These are phyloP conservation scores for Neuroterus valhalla DNA, from an alignment of 1,140 invertebrate genomes.

Conservation along the genomic window DNA sequence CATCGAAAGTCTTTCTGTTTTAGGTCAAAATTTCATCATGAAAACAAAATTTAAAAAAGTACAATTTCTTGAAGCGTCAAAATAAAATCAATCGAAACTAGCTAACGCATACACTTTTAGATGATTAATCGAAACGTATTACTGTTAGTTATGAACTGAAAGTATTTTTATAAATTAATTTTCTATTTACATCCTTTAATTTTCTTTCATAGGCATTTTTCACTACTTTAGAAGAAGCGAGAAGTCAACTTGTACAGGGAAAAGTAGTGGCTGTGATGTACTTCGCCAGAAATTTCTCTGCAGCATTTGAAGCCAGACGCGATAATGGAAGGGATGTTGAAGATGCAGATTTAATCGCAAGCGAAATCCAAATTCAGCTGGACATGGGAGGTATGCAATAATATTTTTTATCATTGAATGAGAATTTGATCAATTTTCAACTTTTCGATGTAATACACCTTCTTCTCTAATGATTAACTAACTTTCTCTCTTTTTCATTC, in stretches of 20 bases:
- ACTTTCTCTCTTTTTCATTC: constrained; percentile 49
- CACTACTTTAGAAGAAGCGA: constrained; percentile 76
- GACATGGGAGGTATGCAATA: constrained; percentile 80
- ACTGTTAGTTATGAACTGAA: no score
- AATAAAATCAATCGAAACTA: no score
- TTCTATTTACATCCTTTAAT: not conserved
- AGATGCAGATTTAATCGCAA: constrained; percentile 75
- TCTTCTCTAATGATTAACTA: not conserved
- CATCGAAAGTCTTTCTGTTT: no score
- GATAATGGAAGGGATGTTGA: constrained; percentile 64
- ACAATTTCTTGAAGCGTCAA: no score
- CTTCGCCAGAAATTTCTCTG: constrained; percentile 85
- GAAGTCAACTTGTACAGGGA: constrained; percentile 78
- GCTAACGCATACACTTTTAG: no score
- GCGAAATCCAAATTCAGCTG: constrained; percentile 80
- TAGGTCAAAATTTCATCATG: no score
- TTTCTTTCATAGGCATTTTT: constrained; percentile 74
- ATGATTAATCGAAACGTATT: no score
- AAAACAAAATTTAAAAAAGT: no score
- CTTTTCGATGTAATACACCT: not conserved
- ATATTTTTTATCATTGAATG: not conserved
- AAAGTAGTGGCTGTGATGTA: constrained; percentile 82
- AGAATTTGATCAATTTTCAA: not conserved
- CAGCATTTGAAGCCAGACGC: constrained; percentile 77
- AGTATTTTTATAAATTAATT: not conserved